Evolutionary conservation across 2,113 vertebrate species (phyloP).

Genomic region (Centropus unirufus): DNA sequence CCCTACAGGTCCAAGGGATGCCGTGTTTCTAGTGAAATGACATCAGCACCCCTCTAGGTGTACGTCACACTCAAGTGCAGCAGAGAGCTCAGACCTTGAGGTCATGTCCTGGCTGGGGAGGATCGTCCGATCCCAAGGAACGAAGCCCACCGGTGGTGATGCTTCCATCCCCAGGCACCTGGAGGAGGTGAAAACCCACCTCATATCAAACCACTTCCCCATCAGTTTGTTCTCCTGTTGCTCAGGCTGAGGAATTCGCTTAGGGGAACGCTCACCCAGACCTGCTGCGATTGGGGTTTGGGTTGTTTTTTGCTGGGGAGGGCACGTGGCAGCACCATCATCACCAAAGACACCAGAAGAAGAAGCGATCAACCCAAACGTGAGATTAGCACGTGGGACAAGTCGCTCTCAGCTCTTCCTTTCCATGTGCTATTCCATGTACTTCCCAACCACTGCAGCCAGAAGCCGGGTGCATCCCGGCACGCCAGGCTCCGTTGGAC

Average conservation of each 20-base stretch:
- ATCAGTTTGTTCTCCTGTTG: background rate
- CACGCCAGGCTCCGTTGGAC: accelerated
- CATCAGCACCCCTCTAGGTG: background rate
- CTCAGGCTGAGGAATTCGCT: background rate
- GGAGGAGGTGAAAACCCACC: background rate
- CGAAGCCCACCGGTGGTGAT: background rate
- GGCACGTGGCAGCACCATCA: background rate
- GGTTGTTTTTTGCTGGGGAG: background rate
- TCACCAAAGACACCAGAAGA: accelerated
- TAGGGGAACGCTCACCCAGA: background rate
- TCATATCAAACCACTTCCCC: background rate
- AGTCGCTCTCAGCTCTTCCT: background rate
- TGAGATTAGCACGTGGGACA: background rate
- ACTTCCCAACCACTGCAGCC: background rate
- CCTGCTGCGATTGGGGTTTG: accelerated
- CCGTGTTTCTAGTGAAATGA: background rate
- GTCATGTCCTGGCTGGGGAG: background rate
- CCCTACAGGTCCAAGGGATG: background rate
- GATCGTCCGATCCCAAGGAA: background rate
- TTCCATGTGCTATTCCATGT: background rate
- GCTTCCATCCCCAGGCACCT: background rate
- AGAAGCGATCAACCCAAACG: background rate
- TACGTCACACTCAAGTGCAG: background rate
- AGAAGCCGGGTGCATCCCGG: accelerated
- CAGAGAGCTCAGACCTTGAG: background rate